These are phyloP conservation scores for Xiphorhynchus erythropygius DNA, from an alignment of 2,797 vertebrate genomes.

Conservation along the genomic window DNA sequence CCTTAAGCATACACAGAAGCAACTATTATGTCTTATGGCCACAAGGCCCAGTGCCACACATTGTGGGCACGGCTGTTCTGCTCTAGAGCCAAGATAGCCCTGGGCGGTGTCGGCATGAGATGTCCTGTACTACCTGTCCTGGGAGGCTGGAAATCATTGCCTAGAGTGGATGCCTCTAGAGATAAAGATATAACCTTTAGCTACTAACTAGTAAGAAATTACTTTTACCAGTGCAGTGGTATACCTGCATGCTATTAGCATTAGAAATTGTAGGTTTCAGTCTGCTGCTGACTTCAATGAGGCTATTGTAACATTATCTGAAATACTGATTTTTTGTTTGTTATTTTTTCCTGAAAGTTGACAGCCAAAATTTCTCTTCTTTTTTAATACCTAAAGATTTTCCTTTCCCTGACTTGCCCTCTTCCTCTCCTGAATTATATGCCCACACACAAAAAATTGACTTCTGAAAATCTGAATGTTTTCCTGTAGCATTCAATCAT, in stretches of 20 bases:
- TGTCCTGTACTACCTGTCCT: not conserved
- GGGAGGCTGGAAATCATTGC: not conserved
- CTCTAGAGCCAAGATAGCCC: conserved; percentile 1
- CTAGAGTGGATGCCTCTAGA: not conserved
- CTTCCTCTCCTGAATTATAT: not conserved
- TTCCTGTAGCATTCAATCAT: not conserved
- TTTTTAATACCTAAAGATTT: not conserved
- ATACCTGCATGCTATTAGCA: not conserved
- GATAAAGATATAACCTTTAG: not conserved
- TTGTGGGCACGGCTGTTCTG: not conserved
- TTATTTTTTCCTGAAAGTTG: not conserved
- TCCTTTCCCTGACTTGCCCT: not conserved
- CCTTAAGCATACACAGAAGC: not conserved
- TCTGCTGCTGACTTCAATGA: not conserved
- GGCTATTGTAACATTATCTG: not conserved
- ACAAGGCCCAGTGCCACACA: not conserved
- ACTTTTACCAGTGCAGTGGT: not conserved
- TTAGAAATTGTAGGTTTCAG: not conserved
- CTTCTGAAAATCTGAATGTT: not conserved
- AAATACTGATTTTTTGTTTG: not conserved
- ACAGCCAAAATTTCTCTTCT: not conserved
- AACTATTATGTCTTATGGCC: not conserved
- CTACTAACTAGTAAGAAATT: not conserved
- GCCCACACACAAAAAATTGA: not conserved
- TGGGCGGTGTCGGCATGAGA: rapidly evolving